phyloP scores from a whole-genome alignment of 2,113 vertebrate species.

The Blennius ocellaris region DNA sequence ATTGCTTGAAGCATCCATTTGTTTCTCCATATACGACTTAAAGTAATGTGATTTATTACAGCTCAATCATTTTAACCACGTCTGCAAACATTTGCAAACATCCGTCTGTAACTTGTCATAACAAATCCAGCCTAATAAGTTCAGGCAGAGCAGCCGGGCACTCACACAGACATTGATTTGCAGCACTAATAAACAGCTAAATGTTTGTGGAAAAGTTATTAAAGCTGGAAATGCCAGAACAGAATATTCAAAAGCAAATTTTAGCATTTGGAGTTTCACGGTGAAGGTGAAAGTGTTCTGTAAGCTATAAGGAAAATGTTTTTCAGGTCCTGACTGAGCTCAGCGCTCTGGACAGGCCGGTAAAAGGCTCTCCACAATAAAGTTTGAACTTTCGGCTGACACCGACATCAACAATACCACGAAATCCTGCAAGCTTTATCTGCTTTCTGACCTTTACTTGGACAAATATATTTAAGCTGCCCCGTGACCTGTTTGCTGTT shows the following conservation, averaged over 20 bases:
- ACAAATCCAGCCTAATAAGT: slow-evolving; percentile 39
- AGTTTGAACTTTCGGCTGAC: slow-evolving; percentile 15
- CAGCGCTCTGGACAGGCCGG: background rate
- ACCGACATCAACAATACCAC: too few species aligned
- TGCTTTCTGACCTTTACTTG: background rate
- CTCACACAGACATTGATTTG: slow-evolving; percentile 57
- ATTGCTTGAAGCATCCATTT: slow-evolving; percentile 48
- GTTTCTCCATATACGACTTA: slow-evolving; percentile 29
- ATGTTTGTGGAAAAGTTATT: slow-evolving; percentile 53
- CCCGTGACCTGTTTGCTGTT: background rate
- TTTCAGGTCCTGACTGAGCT: slow-evolving; percentile 16
- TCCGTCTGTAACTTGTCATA: slow-evolving; percentile 37
- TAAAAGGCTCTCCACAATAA: background rate
- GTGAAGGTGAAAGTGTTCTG: slow-evolving; percentile 14
- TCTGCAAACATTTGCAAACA: slow-evolving; percentile 60
- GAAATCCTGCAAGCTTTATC: background rate
- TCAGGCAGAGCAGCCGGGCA: slow-evolving; percentile 47
- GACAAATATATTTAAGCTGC: background rate
- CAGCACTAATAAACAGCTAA: slow-evolving; percentile 61
- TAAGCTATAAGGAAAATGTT: slow-evolving; percentile 22
- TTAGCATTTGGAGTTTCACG: slow-evolving; percentile 28
- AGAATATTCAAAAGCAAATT: slow-evolving; percentile 23
- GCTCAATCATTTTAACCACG: slow-evolving; percentile 62
- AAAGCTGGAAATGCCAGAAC: slow-evolving; percentile 27
- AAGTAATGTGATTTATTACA: slow-evolving; percentile 57